Base-by-base conservation (phyloP, 2,888 invertebrate species). In the Catocala nupta region DNA sequence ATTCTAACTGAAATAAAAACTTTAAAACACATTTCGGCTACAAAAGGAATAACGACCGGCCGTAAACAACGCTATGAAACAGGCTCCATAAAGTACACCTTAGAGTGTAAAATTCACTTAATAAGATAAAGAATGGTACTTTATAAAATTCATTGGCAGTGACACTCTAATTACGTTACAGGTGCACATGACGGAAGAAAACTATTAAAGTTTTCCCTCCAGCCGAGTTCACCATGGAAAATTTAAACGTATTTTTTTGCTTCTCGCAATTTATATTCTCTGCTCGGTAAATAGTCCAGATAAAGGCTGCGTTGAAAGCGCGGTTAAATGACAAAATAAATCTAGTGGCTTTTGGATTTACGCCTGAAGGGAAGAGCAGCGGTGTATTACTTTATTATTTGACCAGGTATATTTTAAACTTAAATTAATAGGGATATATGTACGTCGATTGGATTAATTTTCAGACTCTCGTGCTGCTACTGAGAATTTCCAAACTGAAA, bases 161-260 rank as follows among this genome's bases (percentile, higher is more conserved):
- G 36, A 57, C 62, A 55, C 51, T 51, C 68, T 66, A 61, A 70
- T 70, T 70, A 70, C 59, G 11, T 36, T 49, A 43, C 66, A 73
- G 67, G 67, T 73, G 58, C 47, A 42, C 58, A 70, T 51, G 59
- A 63, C 53, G 44, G 36, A 51, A 52, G 51, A 50, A 16, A 48
- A 60, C 59, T 71, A 61, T 71, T 44, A 51, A 51, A 57, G 16
- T 39, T 39, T 39, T 39, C 2, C 36, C 36, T 8, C 6, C 36
- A 39, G 8, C 36, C 9, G 36, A 39, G 36, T 39, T 25, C 25
- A 25, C 25, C 25, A 25, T 25, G 25, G 25, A 25, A 25, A 25
- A 25, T 25, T 63, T 55, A 39, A 8, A 63, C 25, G 1, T 5
- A 11, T 10, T 9, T 59, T 49, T 6, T 10, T 49, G 43, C 11